Evolutionary conservation across 2,797 vertebrate species (phyloP).

Genomic region (Sorex maritimensis): DNA sequence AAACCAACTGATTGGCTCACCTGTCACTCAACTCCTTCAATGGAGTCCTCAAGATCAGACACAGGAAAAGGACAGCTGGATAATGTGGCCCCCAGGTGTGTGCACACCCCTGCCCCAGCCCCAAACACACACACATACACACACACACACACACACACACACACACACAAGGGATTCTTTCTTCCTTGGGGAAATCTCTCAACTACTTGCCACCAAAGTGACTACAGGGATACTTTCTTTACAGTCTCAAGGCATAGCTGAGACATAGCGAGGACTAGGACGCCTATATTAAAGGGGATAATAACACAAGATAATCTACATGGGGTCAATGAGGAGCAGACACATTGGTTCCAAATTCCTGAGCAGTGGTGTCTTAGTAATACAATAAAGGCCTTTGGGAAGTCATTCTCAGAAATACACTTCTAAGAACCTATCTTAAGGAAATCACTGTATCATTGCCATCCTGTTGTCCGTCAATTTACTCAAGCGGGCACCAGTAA

Average conservation of each 20-base stretch:
- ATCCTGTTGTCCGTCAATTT: no score
- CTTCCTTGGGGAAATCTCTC: background rate
- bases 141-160: no score
- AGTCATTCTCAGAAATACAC: constrained; percentile 63
- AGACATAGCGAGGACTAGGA: background rate
- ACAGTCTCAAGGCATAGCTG: background rate
- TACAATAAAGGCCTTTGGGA: constrained; percentile 48
- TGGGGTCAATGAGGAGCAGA: background rate
- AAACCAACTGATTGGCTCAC: background rate
- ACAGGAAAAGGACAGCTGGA: background rate
- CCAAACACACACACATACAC: no score
- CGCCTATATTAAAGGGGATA: background rate
- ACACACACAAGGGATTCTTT: background rate
- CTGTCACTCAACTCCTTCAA: background rate
- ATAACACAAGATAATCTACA: background rate
- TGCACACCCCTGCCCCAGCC: no score
- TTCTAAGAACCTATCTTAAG: constrained; percentile 73
- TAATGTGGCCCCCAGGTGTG: background rate
- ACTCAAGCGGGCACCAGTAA: no score
- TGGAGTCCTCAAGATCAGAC: background rate
- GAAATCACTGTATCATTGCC: background rate
- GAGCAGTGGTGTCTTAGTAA: constrained; percentile 7
- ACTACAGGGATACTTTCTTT: background rate
- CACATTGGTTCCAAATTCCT: constrained; percentile 17
- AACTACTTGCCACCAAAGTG: background rate